Percentiles rank a stretch among this genome's conserved stretches.
phyloP scores from a whole-genome alignment of 2,888 invertebrate genomes.

The Ypsolopha sequella region DNA sequence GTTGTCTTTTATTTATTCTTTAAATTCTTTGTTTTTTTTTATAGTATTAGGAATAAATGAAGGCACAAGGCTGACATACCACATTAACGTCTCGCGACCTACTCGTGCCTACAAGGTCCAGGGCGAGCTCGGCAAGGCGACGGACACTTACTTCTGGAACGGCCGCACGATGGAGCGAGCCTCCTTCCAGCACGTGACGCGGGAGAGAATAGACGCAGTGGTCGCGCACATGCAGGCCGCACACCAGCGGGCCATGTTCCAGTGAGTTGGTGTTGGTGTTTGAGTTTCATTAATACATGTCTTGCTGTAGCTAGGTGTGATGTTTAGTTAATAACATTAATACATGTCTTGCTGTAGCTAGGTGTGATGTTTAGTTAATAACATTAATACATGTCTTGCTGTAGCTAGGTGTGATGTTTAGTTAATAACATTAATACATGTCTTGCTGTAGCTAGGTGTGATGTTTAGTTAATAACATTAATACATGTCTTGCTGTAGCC shows the following conservation, averaged over 20 bases:
- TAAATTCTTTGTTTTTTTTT: constrained; percentile 15
- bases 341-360: too few relatives aligned
- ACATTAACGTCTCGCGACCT: constrained; percentile 72
- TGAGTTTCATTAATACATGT: background rate
- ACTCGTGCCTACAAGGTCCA: constrained; percentile 80
- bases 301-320: background rate
- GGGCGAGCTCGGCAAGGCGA: constrained; percentile 82
- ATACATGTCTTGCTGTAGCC: too few relatives aligned
- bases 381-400: too few relatives aligned
- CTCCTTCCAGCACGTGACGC: constrained; percentile 77
- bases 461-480: too few relatives aligned
- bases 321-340: too few relatives aligned
- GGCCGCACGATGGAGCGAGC: constrained; percentile 80
- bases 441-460: too few relatives aligned
- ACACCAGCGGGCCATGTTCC: constrained; percentile 89
- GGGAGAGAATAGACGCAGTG: constrained; percentile 77
- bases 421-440: too few relatives aligned
- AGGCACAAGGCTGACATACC: constrained; percentile 69
- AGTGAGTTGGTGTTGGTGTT: constrained; percentile 69
- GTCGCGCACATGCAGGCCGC: constrained; percentile 86
- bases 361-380: too few relatives aligned
- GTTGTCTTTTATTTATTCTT: too few relatives aligned
- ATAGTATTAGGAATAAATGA: constrained; percentile 81
- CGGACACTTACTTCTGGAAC: constrained; percentile 78
- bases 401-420: too few relatives aligned